These are phyloP conservation scores for Gymnorhina tibicen DNA, from an alignment of 2,113 vertebrate genomes.

Conservation along the genomic window DNA sequence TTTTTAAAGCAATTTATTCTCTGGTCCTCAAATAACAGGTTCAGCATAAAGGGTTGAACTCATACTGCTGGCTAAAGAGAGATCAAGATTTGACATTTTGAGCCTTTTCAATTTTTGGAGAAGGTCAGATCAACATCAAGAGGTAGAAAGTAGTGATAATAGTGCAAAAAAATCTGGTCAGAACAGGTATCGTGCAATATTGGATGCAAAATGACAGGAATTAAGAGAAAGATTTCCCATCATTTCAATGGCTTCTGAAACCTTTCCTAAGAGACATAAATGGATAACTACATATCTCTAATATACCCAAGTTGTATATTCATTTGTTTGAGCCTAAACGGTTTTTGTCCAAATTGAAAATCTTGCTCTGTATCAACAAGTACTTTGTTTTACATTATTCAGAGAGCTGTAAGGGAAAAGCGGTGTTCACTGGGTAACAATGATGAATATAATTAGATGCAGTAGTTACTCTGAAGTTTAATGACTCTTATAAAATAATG, in stretches of 20 bases:
- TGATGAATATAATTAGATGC: neutral
- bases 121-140: neutral
- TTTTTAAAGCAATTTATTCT: neutral
- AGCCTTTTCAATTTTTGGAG: neutral
- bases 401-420: neutral
- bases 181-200: neutral
- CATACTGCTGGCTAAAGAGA: neutral
- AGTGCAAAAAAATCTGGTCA: neutral
- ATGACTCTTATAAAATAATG: neutral
- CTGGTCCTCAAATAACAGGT: neutral
- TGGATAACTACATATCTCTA: neutral
- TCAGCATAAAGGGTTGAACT: neutral
- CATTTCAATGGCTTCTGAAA: neutral
- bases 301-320: neutral
- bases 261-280: neutral
- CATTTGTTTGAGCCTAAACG: neutral
- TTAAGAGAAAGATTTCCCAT: neutral
- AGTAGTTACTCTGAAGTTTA: neutral
- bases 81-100: neutral
- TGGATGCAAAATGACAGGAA: neutral
- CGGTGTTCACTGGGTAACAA: neutral
- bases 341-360: neutral
- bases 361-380: neutral
- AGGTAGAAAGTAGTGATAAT: neutral
- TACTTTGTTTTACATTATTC: neutral